phyloP scores from a whole-genome alignment of 2,113 vertebrate species.

The Pao palembangensis region DNA sequence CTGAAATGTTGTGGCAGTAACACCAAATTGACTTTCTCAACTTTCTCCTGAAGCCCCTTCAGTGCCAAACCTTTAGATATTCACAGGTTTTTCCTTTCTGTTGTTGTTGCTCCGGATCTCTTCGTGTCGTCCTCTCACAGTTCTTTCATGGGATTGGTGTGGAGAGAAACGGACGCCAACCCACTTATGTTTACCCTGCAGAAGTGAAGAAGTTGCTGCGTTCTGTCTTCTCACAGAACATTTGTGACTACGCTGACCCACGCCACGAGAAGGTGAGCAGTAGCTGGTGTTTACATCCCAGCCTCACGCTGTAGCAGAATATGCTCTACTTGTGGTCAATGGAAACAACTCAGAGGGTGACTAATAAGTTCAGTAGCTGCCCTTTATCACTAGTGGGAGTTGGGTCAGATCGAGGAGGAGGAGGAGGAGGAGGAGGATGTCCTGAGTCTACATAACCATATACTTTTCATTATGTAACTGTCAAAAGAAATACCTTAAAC shows the following conservation, averaged over 20 bases:
- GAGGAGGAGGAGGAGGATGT: no score
- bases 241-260: conserved; percentile 64
- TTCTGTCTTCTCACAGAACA: conserved; percentile 53
- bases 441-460: neutral
- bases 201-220: conserved; percentile 65
- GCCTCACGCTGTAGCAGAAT: neutral
- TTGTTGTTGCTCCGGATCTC: neutral
- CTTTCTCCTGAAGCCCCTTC: no score
- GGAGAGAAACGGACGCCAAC: conserved; percentile 9
- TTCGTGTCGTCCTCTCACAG: conserved; percentile 24
- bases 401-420: no score
- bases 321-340: no score
- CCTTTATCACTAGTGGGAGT: no score
- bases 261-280: conserved; percentile 48
- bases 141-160: conserved; percentile 44
- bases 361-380: no score
- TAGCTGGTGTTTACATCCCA: neutral
- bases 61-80: no score
- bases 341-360: no score
- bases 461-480: no score
- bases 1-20: no score
- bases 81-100: neutral
- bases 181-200: conserved; percentile 68
- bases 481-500: no score
- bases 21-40: no score